phyloP scores from a whole-genome alignment of 2,888 invertebrate genomes.

The Epinotia nisella region DNA sequence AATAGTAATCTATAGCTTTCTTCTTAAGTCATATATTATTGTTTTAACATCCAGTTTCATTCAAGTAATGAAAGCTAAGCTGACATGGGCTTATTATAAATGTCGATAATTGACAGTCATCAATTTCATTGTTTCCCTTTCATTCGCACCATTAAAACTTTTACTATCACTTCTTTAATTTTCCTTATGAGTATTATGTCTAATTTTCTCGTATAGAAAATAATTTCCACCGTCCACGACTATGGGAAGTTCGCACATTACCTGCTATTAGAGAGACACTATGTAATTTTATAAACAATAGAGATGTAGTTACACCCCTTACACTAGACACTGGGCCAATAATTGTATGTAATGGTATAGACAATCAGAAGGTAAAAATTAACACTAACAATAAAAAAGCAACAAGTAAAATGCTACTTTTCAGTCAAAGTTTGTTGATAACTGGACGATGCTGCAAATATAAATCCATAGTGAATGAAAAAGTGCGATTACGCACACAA shows the following conservation, averaged over 20 bases:
- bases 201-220: slow-evolving; percentile 33
- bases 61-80: neutral
- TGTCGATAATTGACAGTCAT: neutral
- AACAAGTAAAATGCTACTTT: too few relatives aligned
- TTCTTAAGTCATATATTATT: too few relatives aligned
- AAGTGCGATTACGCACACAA: too few relatives aligned
- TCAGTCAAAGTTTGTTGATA: too few relatives aligned
- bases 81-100: neutral
- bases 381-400: too few relatives aligned
- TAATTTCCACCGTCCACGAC: slow-evolving; percentile 30
- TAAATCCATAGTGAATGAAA: too few relatives aligned
- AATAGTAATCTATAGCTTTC: too few relatives aligned
- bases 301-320: slow-evolving; percentile 11
- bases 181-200: slow-evolving; percentile 13
- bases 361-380: too few relatives aligned
- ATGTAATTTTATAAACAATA: slow-evolving; percentile 39
- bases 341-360: neutral
- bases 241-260: slow-evolving; percentile 37
- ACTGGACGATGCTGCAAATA: too few relatives aligned
- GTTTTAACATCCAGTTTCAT: too few relatives aligned
- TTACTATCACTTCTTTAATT: slow-evolving; percentile 30
- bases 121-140: slow-evolving; percentile 16
- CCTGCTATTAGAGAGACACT: slow-evolving; percentile 14
- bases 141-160: slow-evolving; percentile 22
- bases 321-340: slow-evolving; percentile 1